Evolutionary conservation across 2,888 invertebrate genomes (phyloP), one percentile per base, ranked within the genome.

Genomic region (Phengaris arion): DNA sequence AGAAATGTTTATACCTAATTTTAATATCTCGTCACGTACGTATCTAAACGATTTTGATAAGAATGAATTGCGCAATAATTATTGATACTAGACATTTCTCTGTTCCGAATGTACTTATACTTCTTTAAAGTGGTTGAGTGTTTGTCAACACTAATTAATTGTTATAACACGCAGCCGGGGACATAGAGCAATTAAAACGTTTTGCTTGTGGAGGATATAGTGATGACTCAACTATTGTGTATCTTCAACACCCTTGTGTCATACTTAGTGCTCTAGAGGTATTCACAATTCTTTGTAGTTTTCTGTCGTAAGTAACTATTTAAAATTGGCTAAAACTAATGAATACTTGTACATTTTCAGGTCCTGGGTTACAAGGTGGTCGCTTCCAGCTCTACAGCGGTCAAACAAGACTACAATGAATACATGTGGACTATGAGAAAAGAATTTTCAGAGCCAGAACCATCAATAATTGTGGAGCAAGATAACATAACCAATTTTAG

Each of bases 401-500:
- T 97, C 46, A 97, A 97, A 88, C 97, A 97, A 89, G 97, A 97
- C 86, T 97, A 97, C 86, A 97, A 97, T 94, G 97, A 98, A 87
- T 97, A 97, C 84, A 97, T 97, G 96, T 98, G 98, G 98, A 98
- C 98, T 90, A 97, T 98, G 97, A 96, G 97, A 94, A 97, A 97
- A 88, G 97, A 97, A 83, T 97, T 97, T 87, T 94, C 95, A 68
- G 97, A 97, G 84, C 97, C 97, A 76, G 97, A 98, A 87, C 97
- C 97, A 46, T 94, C 94, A 68, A 92, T 95, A 76, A 89, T 94
- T 83, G 94, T 95, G 77, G 95, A 95, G 78, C 94, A 94, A 83
- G 95, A 95, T 80, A 95, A 95, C 83, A 92, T 95, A 70, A 94
- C 94, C 48, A 95, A 95, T 84, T 94, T 94, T 81, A 94, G 94